A percentile compares a stretch with the other conserved stretches of the same genome.
These are phyloP conservation scores for Poecilia velifera DNA, from an alignment of 2,797 vertebrate species.

Conservation along the genomic window DNA sequence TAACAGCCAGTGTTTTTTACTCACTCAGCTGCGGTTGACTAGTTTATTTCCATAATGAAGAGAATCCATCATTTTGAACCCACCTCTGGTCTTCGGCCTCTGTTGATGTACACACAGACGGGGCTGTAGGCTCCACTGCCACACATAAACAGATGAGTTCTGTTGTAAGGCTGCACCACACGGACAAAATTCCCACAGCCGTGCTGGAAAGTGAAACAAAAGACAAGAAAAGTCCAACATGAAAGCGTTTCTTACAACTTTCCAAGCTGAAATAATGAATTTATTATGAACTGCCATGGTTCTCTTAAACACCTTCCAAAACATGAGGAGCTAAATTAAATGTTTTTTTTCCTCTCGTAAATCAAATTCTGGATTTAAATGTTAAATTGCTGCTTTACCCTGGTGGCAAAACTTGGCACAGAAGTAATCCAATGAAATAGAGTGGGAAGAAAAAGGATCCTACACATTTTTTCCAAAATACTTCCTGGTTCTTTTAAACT, in stretches of 20 bases:
- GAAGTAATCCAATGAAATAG: background rate
- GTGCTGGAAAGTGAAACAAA: constrained; percentile 78
- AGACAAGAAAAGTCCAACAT: constrained; percentile 2
- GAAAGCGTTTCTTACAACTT: background rate
- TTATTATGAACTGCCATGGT: background rate
- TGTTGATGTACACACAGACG: constrained; percentile 91
- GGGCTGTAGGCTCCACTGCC: constrained; percentile 97
- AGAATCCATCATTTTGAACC: constrained; percentile 18
- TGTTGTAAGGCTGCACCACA: constrained; percentile 93
- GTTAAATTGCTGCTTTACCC: background rate
- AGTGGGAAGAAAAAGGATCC: background rate
- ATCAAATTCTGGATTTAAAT: background rate
- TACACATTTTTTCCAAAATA: background rate
- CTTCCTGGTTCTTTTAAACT: background rate
- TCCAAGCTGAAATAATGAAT: background rate
- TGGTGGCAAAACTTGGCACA: background rate
- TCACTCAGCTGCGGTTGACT: background rate
- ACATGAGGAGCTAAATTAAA: background rate
- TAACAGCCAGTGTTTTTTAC: background rate
- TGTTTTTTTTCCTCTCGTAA: background rate
- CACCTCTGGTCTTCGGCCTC: constrained; percentile 94
- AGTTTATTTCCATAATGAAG: constrained; percentile 27
- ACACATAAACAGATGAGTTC: constrained; percentile 95
- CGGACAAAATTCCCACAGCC: constrained; percentile 97
- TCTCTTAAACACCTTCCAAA: background rate